Base-by-base conservation (phyloP, 2,113 vertebrate species). In the Sula dactylatra region DNA sequence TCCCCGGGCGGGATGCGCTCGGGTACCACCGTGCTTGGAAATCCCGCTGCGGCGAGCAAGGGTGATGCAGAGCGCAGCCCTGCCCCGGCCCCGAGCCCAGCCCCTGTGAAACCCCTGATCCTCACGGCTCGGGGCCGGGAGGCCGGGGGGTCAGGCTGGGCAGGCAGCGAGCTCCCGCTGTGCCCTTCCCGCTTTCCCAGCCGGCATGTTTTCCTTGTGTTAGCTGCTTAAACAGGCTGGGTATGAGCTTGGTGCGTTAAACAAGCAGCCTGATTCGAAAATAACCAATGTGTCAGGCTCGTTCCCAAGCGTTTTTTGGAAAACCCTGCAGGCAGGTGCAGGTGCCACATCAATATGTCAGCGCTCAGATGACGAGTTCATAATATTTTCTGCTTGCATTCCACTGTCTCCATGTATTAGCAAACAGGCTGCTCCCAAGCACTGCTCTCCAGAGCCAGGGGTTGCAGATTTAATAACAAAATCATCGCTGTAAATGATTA, bases 261-360 rank as follows among this genome's bases (percentile, higher is more conserved):
- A 73, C 59, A 40, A 7, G 59, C 56, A 45, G 93, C 76, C 81
- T 1, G 93, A 34, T 83, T 16, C 73, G 88, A n/a, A 7, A 32
- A 38, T 6, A n/a, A 7, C 52, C 61, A 13, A 77, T 42, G 81
- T 89, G 97, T 92, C 97, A 91, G 90, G 49, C 80, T 12, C 2
- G 49, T 25, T 94, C 94, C 65, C 17, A 29, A 44, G 97, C 64
- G 26, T 3, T 18, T 80, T 86, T 55, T 32, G 82, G 96, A 96
- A 78, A 66, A 50, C 83, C 96, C 98, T 56, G 42, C 74, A 50
- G 97, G 97, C 96, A 88, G 96, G 96, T 95, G 95, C 97, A 62
- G 83, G 78, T 96, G 98, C 96, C 97, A 98, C 97, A 97, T 97
- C 67, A 86, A 98, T 98, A 82, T 98, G 96, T 97, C 96, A 96